These are phyloP conservation scores for Brachyptera putata DNA, from an alignment of 2,888 invertebrate genomes.

Conservation along the genomic window DNA sequence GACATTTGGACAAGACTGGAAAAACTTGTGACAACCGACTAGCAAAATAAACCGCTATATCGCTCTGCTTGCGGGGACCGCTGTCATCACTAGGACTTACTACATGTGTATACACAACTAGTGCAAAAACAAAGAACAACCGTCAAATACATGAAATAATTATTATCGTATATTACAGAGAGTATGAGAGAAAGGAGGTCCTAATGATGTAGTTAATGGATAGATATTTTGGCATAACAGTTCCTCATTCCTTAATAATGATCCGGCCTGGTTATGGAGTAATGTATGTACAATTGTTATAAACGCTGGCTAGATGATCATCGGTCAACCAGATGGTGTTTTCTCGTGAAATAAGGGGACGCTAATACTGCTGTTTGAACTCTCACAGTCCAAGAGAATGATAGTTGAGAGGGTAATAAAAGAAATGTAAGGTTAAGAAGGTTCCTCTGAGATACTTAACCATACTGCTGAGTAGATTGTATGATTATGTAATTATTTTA, in stretches of 20 bases:
- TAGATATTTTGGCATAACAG: not conserved
- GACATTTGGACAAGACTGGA: slow-evolving; percentile 16
- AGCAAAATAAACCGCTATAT: not conserved
- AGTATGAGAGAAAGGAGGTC: slow-evolving; percentile 3
- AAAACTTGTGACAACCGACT: slow-evolving; percentile 20
- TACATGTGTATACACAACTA: slow-evolving; percentile 1
- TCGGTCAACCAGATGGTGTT: not conserved
- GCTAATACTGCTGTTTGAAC: too few species aligned
- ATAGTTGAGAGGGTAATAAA: too few species aligned
- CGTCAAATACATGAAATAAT: slow-evolving; percentile 9
- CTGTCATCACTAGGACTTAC: not conserved
- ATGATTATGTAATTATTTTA: too few species aligned
- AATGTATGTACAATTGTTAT: not conserved
- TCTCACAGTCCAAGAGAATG: too few species aligned
- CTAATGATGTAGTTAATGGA: slow-evolving; percentile 7
- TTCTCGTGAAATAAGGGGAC: too few species aligned
- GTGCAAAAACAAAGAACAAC: not conserved
- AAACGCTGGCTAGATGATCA: not conserved
- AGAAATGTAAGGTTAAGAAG: too few species aligned
- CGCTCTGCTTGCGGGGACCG: not conserved
- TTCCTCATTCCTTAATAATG: slow-evolving; percentile 17
- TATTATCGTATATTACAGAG: not conserved
- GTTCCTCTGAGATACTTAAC: too few species aligned
- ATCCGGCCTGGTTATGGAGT: not conserved
- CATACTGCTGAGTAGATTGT: too few species aligned